Evolutionary conservation across 2,888 invertebrate genomes (phyloP), one percentile per base, ranked within the genome.

Genomic region (Drosophila basisetae): DNA sequence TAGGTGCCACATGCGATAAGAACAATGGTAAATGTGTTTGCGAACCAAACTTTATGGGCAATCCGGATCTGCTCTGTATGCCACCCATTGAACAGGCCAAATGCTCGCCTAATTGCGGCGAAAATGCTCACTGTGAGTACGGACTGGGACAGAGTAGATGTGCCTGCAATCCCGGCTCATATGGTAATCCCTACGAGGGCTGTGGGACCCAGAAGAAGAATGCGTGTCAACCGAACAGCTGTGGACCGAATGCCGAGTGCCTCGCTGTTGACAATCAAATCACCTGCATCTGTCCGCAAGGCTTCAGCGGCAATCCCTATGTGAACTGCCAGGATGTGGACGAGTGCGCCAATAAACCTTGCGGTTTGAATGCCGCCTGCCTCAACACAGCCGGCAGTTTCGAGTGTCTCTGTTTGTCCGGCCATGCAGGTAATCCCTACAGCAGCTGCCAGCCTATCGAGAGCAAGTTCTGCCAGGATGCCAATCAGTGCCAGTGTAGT

Each of bases 321-420:
- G 95, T 98, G 68, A 95, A 95, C 79, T 98, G 98, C 91, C 95
- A 95, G 85, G 98, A 98, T 91, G 95, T 97, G 61, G 96, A 98
- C 90, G 97, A 98, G 93, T 98, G 97, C 91, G 94, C 94, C 72
- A 95, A 95, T 77, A 96, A 96, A 86, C 97, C 97, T 0, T 97
- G 97, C 90, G 97, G 97, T 10, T 95, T 95, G 86, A 97, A 97
- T 92, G 98, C 98, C 1, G 96, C 96, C 52, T 99, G 99, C 91
- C 96, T 98, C 78, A 98, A 99, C 92, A 97, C 97, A 0, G 95
- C 96, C 18, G 98, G 98, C 62, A 96, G 96, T 84, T 98, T 96
- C 92, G 97, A 97, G 91, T 99, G 99, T 92, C 95, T 96, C 49
- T 99, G 99, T 91, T 96, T 96, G 91, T 96, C 96, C 76, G 96